phyloP scores from a whole-genome alignment of 2,888 invertebrate species.

The Hypomecis punctinalis region DNA sequence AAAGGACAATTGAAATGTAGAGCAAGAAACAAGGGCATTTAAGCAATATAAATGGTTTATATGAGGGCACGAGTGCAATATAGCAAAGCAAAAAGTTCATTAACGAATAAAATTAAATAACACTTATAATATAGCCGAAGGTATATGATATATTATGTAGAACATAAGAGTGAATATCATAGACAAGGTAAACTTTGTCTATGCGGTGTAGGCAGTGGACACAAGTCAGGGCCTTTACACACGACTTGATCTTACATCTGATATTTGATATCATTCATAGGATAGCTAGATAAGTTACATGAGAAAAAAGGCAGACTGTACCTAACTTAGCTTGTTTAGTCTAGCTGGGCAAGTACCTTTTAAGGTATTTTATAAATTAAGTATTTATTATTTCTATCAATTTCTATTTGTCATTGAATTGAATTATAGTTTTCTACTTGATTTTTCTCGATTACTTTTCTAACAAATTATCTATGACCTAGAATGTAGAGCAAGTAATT shows the following conservation, averaged over 20 bases:
- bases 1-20: background rate
- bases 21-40: background rate
- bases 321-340: background rate
- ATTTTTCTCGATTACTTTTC: no score
- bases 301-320: background rate
- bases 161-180: constrained; percentile 11
- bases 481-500: no score
- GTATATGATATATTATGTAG: constrained; percentile 1
- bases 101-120: background rate
- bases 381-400: background rate
- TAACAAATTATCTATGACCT: no score
- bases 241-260: background rate
- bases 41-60: constrained; percentile 1
- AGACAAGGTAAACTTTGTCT: constrained; percentile 25
- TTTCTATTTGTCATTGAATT: background rate
- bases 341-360: no score
- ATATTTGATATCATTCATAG: background rate
- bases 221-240: constrained; percentile 57
- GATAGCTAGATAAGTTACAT: background rate
- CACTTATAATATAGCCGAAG: constrained; percentile 1
- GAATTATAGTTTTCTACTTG: no score
- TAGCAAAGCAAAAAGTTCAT: constrained; percentile 1
- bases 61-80: background rate
- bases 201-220: constrained; percentile 56
- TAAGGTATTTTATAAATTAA: no score